These are phyloP conservation scores for Polypterus senegalus DNA, from an alignment of 2,113 vertebrate species.

Conservation along the genomic window DNA sequence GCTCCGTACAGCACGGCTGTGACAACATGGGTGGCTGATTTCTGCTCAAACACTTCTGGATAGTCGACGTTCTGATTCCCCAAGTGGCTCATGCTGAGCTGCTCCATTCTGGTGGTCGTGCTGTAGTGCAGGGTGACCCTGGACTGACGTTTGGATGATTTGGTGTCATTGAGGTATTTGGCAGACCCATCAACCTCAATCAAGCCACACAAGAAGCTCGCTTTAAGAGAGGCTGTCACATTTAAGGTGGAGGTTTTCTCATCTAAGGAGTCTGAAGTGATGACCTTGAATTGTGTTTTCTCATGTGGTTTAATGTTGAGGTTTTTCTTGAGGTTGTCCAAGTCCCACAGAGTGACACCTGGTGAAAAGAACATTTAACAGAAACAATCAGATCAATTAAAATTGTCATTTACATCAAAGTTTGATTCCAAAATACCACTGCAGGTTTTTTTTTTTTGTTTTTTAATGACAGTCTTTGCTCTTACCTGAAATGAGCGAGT, in stretches of 20 bases:
- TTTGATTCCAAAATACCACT: not conserved
- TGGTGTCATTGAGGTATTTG: constrained; percentile 22
- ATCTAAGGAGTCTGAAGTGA: constrained; percentile 23
- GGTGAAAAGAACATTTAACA: not conserved
- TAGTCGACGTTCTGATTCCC: constrained; percentile 18
- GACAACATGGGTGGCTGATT: constrained; percentile 27
- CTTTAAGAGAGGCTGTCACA: constrained; percentile 17
- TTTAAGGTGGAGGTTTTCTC: constrained; percentile 22
- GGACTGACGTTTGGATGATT: constrained; percentile 23
- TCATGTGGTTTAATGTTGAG: constrained; percentile 8
- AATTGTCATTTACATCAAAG: not conserved
- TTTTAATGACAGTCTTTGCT: not conserved
- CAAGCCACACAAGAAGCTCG: constrained; percentile 25
- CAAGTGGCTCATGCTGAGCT: constrained; percentile 26
- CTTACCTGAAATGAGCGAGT: constrained; percentile 21
- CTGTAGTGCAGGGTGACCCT: constrained; percentile 26
- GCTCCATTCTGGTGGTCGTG: constrained; percentile 13
- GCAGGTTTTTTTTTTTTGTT: not conserved
- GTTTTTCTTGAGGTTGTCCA: constrained; percentile 13
- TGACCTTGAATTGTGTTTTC: constrained; percentile 23
- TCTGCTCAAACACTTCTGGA: constrained; percentile 20
- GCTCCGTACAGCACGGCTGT: constrained; percentile 23
- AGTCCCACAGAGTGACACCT: constrained; percentile 28
- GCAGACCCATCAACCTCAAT: constrained; percentile 24
- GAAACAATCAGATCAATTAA: too few relatives aligned